phyloP scores from a whole-genome alignment of 1,140 invertebrate genomes.

The Zelostemma sp. region DNA sequence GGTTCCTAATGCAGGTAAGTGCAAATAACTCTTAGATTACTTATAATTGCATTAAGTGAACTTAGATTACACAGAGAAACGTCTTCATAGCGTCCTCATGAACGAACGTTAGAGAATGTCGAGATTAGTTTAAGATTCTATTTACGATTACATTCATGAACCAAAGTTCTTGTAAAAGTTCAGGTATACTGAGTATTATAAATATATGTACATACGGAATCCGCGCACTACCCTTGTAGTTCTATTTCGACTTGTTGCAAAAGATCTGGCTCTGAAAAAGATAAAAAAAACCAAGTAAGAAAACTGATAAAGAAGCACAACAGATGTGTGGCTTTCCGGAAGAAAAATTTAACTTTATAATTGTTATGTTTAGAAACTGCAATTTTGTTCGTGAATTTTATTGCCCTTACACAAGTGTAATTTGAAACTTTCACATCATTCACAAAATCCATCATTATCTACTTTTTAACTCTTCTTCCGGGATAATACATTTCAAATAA shows the following conservation, averaged over 20 bases:
- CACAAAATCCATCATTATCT: too few relatives aligned
- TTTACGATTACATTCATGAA: slow-evolving; percentile 15
- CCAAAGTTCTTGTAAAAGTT: slow-evolving; percentile 15
- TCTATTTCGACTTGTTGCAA: slow-evolving; percentile 67
- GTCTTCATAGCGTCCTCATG: slow-evolving; percentile 28
- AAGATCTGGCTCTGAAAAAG: slow-evolving; percentile 66
- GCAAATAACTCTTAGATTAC: slow-evolving; percentile 47
- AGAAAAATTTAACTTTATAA: too few relatives aligned
- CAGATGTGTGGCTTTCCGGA: too few relatives aligned
- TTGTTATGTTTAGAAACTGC: too few relatives aligned
- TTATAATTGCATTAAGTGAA: slow-evolving; percentile 44
- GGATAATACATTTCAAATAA: too few relatives aligned
- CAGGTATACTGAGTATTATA: slow-evolving; percentile 24
- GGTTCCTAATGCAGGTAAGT: slow-evolving; percentile 30
- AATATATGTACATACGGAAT: neutral
- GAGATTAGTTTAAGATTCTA: slow-evolving; percentile 28
- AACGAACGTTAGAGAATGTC: slow-evolving; percentile 16
- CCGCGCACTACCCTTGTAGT: slow-evolving; percentile 49
- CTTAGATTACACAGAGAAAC: slow-evolving; percentile 43
- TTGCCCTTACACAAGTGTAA: too few relatives aligned
- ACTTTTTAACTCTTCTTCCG: too few relatives aligned
- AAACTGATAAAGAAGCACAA: neutral
- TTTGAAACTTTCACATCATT: too few relatives aligned
- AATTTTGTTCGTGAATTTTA: too few relatives aligned
- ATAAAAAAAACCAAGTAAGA: slow-evolving; percentile 34